Conservation (phyloP, 2,888 invertebrate genomes). For the Synergus gifuensis region DNA sequence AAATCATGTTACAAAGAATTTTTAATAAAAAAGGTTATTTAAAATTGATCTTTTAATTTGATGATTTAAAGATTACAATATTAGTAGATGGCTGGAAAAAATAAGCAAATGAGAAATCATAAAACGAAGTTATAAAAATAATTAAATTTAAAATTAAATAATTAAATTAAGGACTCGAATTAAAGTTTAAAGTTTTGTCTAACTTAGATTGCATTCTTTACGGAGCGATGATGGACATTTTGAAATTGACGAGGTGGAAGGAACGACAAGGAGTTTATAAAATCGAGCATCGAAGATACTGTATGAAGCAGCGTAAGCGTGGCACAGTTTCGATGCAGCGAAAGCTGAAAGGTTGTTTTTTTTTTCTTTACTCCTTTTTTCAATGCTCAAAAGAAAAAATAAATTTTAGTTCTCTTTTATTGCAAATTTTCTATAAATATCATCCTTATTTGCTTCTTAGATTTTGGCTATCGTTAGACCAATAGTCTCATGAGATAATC, state of each 20-base stretch:
- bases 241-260: neutral
- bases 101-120: neutral
- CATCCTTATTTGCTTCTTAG: neutral
- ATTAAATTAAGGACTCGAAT: neutral
- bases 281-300: conserved; percentile 40
- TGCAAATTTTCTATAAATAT: neutral
- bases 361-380: neutral
- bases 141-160: neutral
- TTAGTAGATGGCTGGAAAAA: neutral
- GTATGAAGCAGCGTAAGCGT: conserved; percentile 36
- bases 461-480: conserved; percentile 6
- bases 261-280: conserved; percentile 1
- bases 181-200: too few relatives aligned
- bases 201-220: neutral
- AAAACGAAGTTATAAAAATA: neutral
- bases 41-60: neutral
- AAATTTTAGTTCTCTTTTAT: neutral
- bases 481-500: conserved; percentile 29
- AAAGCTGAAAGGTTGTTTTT: neutral
- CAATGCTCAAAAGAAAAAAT: neutral
- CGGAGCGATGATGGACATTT: neutral
- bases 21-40: too few relatives aligned
- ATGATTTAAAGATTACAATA: neutral
- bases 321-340: conserved; percentile 44
- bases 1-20: neutral